Conservation (phyloP, 1,140 invertebrate genomes). For the Lordiphosa collinella region DNA sequence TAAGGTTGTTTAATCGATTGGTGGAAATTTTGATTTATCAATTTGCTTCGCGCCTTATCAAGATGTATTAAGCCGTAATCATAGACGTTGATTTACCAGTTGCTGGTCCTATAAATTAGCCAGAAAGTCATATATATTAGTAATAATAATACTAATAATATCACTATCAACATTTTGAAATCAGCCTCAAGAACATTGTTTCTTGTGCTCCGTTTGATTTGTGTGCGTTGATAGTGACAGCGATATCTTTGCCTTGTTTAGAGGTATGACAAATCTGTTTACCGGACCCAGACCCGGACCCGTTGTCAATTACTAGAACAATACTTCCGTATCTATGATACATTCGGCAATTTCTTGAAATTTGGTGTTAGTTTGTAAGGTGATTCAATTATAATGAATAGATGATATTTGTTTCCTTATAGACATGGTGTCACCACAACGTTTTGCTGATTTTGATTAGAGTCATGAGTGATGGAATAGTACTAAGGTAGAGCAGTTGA, state of each 20-base stretch:
- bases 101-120: conserved; percentile 1
- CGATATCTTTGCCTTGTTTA: not conserved
- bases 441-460: conserved; percentile 33
- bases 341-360: conserved; percentile 35
- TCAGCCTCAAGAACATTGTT: conserved; percentile 16
- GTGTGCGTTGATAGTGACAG: conserved; percentile 25
- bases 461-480: conserved; percentile 35
- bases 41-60: too few species aligned
- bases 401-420: conserved; percentile 42
- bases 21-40: too few species aligned
- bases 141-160: conserved; percentile 58
- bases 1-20: conserved; percentile 23
- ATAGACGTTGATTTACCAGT: conserved; percentile 72
- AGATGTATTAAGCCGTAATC: conserved; percentile 74
- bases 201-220: conserved; percentile 43
- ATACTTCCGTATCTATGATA: conserved; percentile 36
- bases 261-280: conserved; percentile 42
- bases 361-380: conserved; percentile 20
- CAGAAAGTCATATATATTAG: conserved; percentile 19
- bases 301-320: not conserved
- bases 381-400: conserved; percentile 66
- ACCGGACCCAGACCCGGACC: not conserved
- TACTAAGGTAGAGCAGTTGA: conserved; percentile 8
- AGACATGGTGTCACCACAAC: conserved; percentile 63
- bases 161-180: conserved; percentile 46